phyloP scores from a whole-genome alignment of 2,797 vertebrate species.

The Lophius americanus region DNA sequence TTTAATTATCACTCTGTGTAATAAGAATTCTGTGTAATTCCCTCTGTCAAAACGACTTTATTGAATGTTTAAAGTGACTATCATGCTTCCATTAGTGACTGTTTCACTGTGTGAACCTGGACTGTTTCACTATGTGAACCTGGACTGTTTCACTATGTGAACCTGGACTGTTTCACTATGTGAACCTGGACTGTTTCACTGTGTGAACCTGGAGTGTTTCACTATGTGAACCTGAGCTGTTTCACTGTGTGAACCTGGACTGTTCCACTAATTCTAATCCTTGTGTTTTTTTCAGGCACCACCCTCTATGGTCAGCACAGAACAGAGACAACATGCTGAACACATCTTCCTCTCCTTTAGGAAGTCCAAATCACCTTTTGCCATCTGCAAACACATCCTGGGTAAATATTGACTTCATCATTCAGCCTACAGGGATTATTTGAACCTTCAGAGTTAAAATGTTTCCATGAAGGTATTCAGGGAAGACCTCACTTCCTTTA shows the following conservation, averaged over 20 bases:
- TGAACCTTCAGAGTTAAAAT: not conserved
- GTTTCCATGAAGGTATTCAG: not conserved
- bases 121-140: not conserved
- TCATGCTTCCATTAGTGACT: not conserved
- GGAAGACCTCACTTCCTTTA: not conserved
- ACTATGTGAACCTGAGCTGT: not conserved
- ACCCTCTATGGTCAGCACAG: constrained; percentile 98
- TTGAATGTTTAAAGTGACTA: not conserved
- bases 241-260: not conserved
- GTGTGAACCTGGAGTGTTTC: not conserved
- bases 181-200: not conserved
- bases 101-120: not conserved
- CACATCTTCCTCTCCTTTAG: constrained; percentile 99
- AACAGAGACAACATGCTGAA: constrained; percentile 97
- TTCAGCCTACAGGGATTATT: not conserved
- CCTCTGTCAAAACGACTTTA: not conserved
- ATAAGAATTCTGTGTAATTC: no score
- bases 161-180: not conserved
- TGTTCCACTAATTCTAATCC: not conserved
- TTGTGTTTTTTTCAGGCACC: constrained; percentile 85
- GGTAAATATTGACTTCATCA: constrained; percentile 78
- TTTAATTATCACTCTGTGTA: no score
- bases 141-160: not conserved
- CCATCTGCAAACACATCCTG: constrained; percentile 97
- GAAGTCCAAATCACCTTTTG: constrained; percentile 99